Evolutionary conservation across 2,113 vertebrate genomes (phyloP), one percentile per base, ranked within the genome.

Genomic region (Phainopepla nitens): DNA sequence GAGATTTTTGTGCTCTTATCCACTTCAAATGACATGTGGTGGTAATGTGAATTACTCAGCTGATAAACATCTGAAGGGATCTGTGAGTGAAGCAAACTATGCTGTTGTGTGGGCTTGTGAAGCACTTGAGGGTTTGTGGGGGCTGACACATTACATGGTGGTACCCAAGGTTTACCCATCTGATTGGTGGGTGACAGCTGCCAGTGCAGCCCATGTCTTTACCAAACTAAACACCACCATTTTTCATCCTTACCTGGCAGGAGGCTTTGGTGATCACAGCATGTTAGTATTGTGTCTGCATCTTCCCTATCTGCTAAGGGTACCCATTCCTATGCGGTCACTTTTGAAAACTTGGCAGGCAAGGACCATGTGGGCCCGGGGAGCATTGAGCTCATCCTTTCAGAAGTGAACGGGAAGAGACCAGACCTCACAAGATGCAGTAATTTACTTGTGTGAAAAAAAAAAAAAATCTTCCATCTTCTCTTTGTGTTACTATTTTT

Each of bases 11-110:
- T 58, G 64, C 80, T 87, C 51, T 95, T 83, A 92, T 1, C 58
- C 51, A 13, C 68, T 92, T 78, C 64, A 66, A 18, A 56, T 68
- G 82, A 49, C 54, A 62, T 66, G 83, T 75, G 47, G 41, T 80
- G 50, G 68, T 62, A 76, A 92, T 87, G 69, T 84, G 47, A 35
- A 27, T 94, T 96, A 70, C 80, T 97, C 94, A 94, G 64, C 80
- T 94, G 89, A 90, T 89, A 78, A 80, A 76, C 9, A 62, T 93
- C 83, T 89, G 9, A 84, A 85, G 69, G 77, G 84, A 90, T 93
- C 66, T 73, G 75, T 50, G 71, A 93, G 54, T 41, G 64, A 87
- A 90, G 80, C 60, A 54, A 89, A 47, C 72, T 50, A 27, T 79
- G 58, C 42, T 57, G 36, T 64, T 75, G 58, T 62, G 64, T 94